Percentiles rank a stretch among this genome's conserved stretches.
Conservation (phyloP, 1,140 invertebrate genomes). For the Drosophila mayri region DNA sequence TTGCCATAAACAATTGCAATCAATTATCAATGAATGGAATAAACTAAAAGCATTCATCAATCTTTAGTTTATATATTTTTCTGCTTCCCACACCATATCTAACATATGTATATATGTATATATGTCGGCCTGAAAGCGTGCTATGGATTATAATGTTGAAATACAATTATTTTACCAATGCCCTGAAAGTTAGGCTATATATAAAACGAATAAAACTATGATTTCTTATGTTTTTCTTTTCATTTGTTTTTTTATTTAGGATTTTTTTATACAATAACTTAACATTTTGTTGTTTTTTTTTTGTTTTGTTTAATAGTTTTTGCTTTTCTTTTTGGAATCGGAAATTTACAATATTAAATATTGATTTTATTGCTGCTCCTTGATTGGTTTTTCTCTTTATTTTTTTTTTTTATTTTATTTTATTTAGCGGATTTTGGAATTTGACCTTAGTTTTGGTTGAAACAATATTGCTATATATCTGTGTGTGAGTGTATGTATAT, state of each 20-base stretch:
- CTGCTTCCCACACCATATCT: conserved; percentile 6
- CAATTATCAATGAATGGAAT: conserved; percentile 31
- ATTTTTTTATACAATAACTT: conserved; percentile 82
- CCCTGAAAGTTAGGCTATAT: conserved; percentile 27
- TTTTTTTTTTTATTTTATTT: conserved; percentile 23
- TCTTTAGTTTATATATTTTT: conserved; percentile 13
- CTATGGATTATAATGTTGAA: background rate
- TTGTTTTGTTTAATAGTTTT: conserved; percentile 36
- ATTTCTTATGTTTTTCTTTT: conserved; percentile 15
- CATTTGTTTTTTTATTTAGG: conserved; percentile 61
- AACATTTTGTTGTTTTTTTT: conserved; percentile 66
- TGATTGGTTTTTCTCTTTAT: conserved; percentile 33
- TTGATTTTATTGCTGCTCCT: conserved; percentile 73
- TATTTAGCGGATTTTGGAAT: conserved; percentile 42
- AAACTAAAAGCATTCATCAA: conserved; percentile 51
- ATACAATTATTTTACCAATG: no score
- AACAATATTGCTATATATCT: conserved; percentile 61
- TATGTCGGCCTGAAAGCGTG: conserved; percentile 2
- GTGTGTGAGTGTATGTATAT: conserved; percentile 22
- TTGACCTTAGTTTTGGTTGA: conserved; percentile 39
- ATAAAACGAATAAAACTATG: background rate
- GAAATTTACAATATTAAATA: conserved; percentile 84
- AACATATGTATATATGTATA: background rate
- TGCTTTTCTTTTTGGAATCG: conserved; percentile 75
- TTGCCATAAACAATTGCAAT: conserved; percentile 58